These are phyloP conservation scores for Xanthorhoe designata DNA, from an alignment of 2,888 invertebrate genomes.

Conservation along the genomic window DNA sequence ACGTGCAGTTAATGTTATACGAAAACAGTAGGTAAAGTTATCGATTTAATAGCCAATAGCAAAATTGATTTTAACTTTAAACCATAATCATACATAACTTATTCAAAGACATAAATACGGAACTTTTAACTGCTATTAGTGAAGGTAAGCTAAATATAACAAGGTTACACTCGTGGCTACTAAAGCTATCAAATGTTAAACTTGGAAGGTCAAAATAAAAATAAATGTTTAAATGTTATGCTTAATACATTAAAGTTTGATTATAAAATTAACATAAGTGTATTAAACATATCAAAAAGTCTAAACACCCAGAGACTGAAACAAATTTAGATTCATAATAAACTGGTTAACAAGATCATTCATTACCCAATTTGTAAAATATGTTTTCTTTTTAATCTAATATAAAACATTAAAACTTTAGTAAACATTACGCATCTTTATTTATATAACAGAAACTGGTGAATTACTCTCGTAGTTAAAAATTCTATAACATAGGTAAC, in stretches of 20 bases:
- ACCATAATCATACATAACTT: not conserved
- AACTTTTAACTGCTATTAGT: constrained; percentile 46
- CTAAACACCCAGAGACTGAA: not conserved
- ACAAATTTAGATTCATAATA: not conserved
- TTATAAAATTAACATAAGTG: not conserved
- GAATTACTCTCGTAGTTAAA: too few relatives aligned
- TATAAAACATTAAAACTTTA: too few relatives aligned
- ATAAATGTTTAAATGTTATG: not conserved
- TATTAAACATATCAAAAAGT: not conserved
- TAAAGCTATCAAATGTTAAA: constrained; percentile 49
- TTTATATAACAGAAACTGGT: too few relatives aligned
- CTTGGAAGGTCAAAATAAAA: constrained; percentile 49
- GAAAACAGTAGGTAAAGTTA: not conserved
- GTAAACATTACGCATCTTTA: too few relatives aligned
- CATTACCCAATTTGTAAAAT: too few relatives aligned
- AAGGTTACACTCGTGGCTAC: constrained; percentile 56
- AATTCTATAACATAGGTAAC: too few relatives aligned
- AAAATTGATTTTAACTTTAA: not conserved
- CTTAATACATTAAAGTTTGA: not conserved
- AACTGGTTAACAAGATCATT: too few relatives aligned
- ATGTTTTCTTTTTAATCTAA: too few relatives aligned
- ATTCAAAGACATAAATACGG: constrained; percentile 15
- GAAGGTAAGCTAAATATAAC: constrained; percentile 54
- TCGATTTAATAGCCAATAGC: not conserved
- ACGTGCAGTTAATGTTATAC: not conserved